Base-by-base conservation (phyloP, 2,797 vertebrate genomes). In the Lacerta viridis region DNA sequence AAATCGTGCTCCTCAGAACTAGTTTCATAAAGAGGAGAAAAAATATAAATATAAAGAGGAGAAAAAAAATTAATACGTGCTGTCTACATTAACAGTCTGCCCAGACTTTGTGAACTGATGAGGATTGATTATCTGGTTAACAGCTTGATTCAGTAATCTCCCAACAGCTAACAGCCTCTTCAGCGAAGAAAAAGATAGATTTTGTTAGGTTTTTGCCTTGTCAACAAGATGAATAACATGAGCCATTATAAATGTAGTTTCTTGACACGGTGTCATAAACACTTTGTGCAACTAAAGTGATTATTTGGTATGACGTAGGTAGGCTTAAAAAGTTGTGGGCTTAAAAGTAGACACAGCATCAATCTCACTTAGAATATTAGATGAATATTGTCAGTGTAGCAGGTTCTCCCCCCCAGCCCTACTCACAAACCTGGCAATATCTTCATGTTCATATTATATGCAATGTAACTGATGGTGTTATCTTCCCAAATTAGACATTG, bases 291-390 rank as follows among this genome's bases (percentile, higher is more conserved):
- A 88, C 78, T 86, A 0, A 59, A 89, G 7, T 87, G 79, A 88
- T 80, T 95, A 85, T 93, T 94, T 89, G 90, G 85, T 78, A 93
- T 89, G 80, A 93, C 27, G 7, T 41, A 29, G 90, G 85, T 92
- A 88, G 66, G 66, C 83, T 92, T 85, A 88, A 15, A 15, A 55
- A 90, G 80, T 90, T 93, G 79, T 87, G 88, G 84, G 66, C 91
- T 88, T 36, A 88, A 87, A 46, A 29, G 39, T 90, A 92, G 91
- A 83, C 93, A 15, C 46, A 86, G 80, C 92, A 90, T 94, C 50
- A 85, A 87, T 86, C 81, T 86, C 20, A 8, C 9, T 90, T 90
- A 43, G 85, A 41, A 84, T 88, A 29, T 59, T 64, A 89, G 88
- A 92, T 90, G 82, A 90, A 89, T 90, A 88, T 86, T 84, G 59